Percentiles rank a stretch among this genome's conserved stretches.
phyloP scores from a whole-genome alignment of 2,113 vertebrate species.

The Fregetta grallaria region DNA sequence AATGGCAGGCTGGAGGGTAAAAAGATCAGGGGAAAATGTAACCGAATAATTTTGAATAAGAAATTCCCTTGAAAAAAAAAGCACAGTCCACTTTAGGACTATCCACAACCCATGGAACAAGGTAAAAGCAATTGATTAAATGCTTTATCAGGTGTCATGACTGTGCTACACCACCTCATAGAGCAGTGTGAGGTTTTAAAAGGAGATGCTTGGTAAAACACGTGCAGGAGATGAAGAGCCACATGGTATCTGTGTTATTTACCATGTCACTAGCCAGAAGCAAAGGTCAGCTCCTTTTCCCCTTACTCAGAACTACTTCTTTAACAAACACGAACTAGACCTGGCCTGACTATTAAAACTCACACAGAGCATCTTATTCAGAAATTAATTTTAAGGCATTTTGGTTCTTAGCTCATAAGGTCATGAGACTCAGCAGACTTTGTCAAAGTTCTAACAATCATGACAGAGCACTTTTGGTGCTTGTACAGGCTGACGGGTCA shows the following conservation, averaged over 20 bases:
- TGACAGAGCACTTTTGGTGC: background rate
- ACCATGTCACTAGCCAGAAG: background rate
- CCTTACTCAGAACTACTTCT: background rate
- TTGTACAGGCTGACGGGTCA: background rate
- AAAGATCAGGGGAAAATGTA: background rate
- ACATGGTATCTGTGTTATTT: background rate
- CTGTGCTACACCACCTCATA: background rate
- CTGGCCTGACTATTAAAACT: background rate
- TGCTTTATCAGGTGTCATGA: background rate
- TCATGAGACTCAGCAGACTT: background rate
- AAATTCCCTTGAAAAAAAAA: background rate
- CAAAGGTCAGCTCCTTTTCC: background rate
- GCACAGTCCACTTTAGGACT: background rate
- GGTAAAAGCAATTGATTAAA: background rate
- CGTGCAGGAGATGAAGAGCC: background rate
- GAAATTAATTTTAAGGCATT: background rate
- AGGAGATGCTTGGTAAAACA: background rate
- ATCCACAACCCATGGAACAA: background rate
- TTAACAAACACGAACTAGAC: background rate
- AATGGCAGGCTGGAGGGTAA: background rate
- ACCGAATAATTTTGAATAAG: background rate
- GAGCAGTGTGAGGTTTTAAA: background rate
- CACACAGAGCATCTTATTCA: background rate
- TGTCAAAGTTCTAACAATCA: background rate
- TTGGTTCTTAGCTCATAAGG: background rate